Evolutionary conservation across 2,113 vertebrate genomes (phyloP).

Genomic region (Rhagologus leucostigma): DNA sequence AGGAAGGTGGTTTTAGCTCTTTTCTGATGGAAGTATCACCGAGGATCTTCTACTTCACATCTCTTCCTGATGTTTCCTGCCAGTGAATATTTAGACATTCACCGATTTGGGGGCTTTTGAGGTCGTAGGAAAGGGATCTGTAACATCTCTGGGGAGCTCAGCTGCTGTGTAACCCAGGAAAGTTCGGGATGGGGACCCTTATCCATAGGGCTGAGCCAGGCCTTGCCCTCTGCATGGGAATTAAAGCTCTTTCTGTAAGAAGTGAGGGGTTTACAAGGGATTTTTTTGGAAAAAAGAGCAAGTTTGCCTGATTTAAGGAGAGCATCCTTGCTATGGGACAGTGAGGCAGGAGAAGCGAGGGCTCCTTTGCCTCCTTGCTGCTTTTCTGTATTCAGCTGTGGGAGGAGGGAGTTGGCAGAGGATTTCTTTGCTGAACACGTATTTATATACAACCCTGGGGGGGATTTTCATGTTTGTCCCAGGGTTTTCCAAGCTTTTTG

Average conservation of each 20-base stretch:
- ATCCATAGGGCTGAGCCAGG: neutral
- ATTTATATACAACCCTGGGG: accelerated
- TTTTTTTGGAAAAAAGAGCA: neutral
- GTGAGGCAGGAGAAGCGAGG: neutral
- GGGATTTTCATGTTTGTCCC: neutral
- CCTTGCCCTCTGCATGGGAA: neutral
- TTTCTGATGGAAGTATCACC: neutral
- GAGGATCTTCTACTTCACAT: neutral
- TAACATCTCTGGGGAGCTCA: neutral
- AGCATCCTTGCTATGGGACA: neutral
- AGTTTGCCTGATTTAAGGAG: neutral
- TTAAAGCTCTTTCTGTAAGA: neutral
- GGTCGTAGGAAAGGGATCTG: accelerated
- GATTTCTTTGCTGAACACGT: neutral
- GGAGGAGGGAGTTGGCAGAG: accelerated
- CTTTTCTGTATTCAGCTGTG: neutral
- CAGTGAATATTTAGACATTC: neutral
- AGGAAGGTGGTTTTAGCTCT: neutral
- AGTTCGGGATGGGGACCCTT: neutral
- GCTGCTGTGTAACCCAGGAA: neutral
- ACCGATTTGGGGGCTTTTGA: accelerated
- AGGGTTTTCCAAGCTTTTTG: neutral
- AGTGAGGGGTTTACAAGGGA: accelerated
- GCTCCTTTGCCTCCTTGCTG: neutral
- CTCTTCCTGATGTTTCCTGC: neutral